phyloP scores from a whole-genome alignment of 2,113 vertebrate genomes.

The Phoenicopterus ruber region DNA sequence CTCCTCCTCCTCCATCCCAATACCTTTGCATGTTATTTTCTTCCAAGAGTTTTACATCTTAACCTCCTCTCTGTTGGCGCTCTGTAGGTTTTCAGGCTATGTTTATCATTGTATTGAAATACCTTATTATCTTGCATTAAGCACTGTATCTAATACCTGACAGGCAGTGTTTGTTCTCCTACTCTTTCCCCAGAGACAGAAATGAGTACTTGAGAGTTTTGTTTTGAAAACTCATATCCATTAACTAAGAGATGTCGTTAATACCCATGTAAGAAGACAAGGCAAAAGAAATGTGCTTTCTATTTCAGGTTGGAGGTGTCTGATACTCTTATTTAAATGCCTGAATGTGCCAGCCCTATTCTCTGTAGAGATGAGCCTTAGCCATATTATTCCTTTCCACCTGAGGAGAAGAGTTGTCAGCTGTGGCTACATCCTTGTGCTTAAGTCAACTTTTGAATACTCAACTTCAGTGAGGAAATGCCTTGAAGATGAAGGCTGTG shows the following conservation, averaged over 20 bases:
- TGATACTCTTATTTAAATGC: neutral
- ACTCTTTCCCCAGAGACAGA: neutral
- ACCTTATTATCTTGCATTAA: neutral
- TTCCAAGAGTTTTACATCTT: neutral
- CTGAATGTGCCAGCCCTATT: neutral
- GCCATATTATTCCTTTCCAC: neutral
- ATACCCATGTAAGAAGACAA: neutral
- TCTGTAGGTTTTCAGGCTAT: neutral
- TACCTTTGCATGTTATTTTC: neutral
- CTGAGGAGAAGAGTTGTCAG: neutral
- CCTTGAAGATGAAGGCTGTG: neutral
- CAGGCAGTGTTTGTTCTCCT: neutral
- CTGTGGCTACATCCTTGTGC: neutral
- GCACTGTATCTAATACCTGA: neutral
- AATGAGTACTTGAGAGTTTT: neutral
- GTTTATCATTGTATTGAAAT: neutral
- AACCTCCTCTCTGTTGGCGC: neutral
- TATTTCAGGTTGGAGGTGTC: neutral
- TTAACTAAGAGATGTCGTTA: neutral
- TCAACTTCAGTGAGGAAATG: neutral
- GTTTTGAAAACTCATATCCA: neutral
- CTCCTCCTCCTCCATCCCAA: neutral
- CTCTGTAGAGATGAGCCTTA: neutral
- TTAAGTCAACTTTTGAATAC: neutral
- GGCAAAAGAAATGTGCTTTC: neutral